Base-by-base conservation (phyloP, 2,888 invertebrate genomes). In the Agrochola litura region DNA sequence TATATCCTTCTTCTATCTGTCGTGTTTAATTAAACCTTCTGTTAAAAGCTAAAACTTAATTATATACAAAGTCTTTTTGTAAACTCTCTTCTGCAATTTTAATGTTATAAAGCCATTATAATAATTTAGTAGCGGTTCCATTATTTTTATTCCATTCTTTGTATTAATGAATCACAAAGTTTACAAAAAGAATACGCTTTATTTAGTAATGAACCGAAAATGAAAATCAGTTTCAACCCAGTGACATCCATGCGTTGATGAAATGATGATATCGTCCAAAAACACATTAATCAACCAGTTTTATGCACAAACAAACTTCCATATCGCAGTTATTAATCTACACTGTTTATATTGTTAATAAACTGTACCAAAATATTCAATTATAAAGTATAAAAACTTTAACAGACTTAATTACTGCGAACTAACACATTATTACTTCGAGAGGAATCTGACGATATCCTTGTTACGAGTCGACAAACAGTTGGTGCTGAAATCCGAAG, bases 321-420 rank as follows among this genome's bases (percentile, higher is more conserved):
- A 12, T 84, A 73, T 84, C 73, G 30, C 22, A 77, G 67, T 74
- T 73, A 76, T 84, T 81, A 73, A 81, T 83, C 73, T 70, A 60
- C 37, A 65, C 43, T 37, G 56, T 56, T 75, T 73, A 43, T 72
- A 58, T 8, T 41, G 30, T 58, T 69, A 58, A 76, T 83, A 37
- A 79, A 71, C 60, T 67, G 22, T 63, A 58, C 46, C 54, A 9
- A 58, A 67, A 16, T 4, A 14, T 54, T 52, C 9, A 6, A 68
- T 30, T 56, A n/a, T 37, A 56, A 30, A 70, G 25, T 37, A 16
- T 71, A 25, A 69, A 64, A 49, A 61, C 25, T 19, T 12, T 63
- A 58, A 6, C 14, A 30, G n/a, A 6, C 46, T 58, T n/a, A 52
- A 71, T 69, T 58, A 65, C 16, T 66, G 14, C 22, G 22, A 70